Evolutionary conservation across 2,797 vertebrate species (phyloP).

Genomic region (Danio choprae): DNA sequence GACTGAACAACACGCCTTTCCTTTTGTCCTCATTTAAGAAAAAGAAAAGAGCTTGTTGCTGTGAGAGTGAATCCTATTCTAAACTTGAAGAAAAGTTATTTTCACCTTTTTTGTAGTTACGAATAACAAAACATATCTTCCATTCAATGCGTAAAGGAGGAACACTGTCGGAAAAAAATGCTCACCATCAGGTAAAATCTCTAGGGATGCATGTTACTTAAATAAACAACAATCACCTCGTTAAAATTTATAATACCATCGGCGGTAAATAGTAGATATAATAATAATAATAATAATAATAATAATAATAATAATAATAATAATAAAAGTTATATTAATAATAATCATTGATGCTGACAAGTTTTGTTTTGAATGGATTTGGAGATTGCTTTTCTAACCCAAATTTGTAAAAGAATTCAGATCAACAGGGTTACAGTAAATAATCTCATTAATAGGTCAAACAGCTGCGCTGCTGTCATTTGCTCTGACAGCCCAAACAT

Average conservation of each 20-base stretch:
- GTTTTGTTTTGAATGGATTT: conserved; percentile 6
- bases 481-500: conserved; percentile 29
- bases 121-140: not conserved
- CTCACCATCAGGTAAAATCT: conserved; percentile 32
- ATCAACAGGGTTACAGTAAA: conserved; percentile 21
- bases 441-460: conserved; percentile 50
- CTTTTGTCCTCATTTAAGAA: conserved; percentile 47
- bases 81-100: conserved; percentile 30
- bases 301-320: too few relatives aligned
- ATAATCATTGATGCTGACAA: not conserved
- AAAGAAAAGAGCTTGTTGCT: conserved; percentile 52
- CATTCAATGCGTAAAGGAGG: not conserved
- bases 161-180: not conserved
- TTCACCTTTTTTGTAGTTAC: not conserved
- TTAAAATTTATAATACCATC: not conserved
- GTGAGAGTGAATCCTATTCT: not conserved
- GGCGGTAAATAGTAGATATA: not conserved
- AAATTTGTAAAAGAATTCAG: conserved; percentile 9
- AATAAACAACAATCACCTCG: not conserved
- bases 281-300: not conserved
- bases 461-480: conserved; percentile 36
- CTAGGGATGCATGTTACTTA: conserved; percentile 10
- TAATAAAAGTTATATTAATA: too few relatives aligned
- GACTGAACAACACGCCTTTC: conserved; percentile 49
- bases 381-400: not conserved